Conservation (phyloP, 2,113 vertebrate genomes). For the Phalacrocorax carbo region DNA sequence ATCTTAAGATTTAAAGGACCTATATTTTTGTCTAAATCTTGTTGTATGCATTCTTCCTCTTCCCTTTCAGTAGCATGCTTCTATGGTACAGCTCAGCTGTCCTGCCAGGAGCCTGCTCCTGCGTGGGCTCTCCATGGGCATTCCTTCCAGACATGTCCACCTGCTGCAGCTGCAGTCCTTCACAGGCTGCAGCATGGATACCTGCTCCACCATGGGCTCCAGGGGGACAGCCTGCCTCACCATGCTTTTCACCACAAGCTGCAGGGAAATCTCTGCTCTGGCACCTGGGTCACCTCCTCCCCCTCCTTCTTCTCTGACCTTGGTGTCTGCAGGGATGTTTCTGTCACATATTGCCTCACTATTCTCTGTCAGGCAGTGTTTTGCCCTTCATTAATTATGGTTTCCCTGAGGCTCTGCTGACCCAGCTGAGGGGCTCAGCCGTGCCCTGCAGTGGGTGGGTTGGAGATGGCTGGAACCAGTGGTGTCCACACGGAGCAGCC, state of each 20-base stretch:
- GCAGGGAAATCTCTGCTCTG: rapidly evolving
- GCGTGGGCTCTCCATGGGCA: not conserved
- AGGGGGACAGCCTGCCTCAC: rapidly evolving
- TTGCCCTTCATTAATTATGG: not conserved
- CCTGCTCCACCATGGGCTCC: too few species aligned
- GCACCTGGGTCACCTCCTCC: not conserved
- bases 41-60: not conserved
- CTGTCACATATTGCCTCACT: not conserved
- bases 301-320: not conserved
- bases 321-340: not conserved
- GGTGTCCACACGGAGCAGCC: rapidly evolving
- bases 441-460: rapidly evolving
- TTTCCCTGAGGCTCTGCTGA: rapidly evolving
- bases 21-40: not conserved
- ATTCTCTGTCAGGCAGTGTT: not conserved
- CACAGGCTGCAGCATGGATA: not conserved
- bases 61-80: not conserved
- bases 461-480: rapidly evolving
- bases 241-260: rapidly evolving
- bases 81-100: not conserved
- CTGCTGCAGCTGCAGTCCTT: not conserved
- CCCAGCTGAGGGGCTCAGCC: too few species aligned
- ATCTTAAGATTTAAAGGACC: slow-evolving; percentile 1
- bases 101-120: not conserved
- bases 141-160: not conserved